These are phyloP conservation scores for Epizoanthus fatuus DNA, from an alignment of 92 coral and sea anemone genomes.

Conservation along the genomic window DNA sequence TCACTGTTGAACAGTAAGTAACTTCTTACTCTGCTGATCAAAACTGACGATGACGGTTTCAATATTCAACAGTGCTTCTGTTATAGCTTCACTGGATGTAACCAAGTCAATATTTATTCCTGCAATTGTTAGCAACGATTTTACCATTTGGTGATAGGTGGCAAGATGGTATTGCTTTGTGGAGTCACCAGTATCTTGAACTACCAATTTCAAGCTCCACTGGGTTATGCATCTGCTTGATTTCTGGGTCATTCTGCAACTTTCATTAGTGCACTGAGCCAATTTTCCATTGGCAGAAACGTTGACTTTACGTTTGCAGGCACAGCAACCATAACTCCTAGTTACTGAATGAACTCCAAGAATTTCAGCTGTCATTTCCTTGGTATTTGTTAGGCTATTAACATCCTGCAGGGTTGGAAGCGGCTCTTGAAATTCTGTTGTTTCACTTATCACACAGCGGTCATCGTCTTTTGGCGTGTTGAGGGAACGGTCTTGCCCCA, in stretches of 20 bases:
- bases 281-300: constrained; percentile 10
- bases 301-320: constrained; percentile 19
- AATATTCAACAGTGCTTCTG: constrained; percentile 8
- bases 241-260: too few relatives aligned
- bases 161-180: constrained; percentile 6
- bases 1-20: constrained; percentile 4
- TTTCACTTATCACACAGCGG: not conserved
- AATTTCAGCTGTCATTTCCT: constrained; percentile 10
- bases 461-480: too few relatives aligned
- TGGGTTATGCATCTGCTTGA: not conserved
- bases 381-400: constrained; percentile 6
- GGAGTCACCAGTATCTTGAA: constrained; percentile 19
- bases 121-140: constrained; percentile 18
- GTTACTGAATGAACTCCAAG: constrained; percentile 20
- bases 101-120: constrained; percentile 16
- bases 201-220: constrained; percentile 14
- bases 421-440: constrained; percentile 11
- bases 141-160: constrained; percentile 3
- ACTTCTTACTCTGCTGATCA: constrained; percentile 16
- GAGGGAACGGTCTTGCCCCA: constrained; percentile 9
- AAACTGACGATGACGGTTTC: constrained; percentile 16
- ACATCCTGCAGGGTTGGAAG: constrained; percentile 13
- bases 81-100: constrained; percentile 17
- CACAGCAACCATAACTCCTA: constrained; percentile 17
- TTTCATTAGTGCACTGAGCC: not conserved